phyloP scores from a whole-genome alignment of 2,113 vertebrate species.

The Myanophis thanlyinensis region DNA sequence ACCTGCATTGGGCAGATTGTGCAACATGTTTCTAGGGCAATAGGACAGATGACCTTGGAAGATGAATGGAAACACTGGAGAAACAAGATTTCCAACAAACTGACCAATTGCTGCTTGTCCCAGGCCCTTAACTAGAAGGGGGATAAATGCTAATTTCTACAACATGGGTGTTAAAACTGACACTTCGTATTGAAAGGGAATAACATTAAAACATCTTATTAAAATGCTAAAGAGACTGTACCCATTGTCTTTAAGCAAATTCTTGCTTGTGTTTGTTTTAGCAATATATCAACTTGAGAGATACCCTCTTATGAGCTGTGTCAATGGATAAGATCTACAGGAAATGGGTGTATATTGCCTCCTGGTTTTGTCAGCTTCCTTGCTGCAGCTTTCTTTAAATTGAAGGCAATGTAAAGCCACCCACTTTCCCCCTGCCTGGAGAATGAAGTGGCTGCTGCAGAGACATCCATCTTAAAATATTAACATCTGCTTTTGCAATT shows the following conservation, averaged over 20 bases:
- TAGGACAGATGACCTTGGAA: not conserved
- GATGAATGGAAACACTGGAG: not conserved
- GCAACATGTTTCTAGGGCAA: not conserved
- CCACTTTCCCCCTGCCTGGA: constrained; percentile 57
- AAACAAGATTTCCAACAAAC: not conserved
- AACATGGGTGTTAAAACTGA: not conserved
- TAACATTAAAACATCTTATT: not conserved
- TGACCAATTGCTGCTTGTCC: not conserved
- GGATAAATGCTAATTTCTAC: not conserved
- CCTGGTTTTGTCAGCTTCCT: constrained; percentile 63
- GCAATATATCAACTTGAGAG: not conserved
- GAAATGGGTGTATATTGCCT: constrained; percentile 37
- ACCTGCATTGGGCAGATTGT: not conserved
- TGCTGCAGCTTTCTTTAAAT: constrained; percentile 33
- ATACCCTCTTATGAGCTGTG: constrained; percentile 44
- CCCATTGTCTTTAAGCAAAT: not conserved
- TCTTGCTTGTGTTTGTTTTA: not conserved
- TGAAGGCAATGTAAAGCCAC: constrained; percentile 56
- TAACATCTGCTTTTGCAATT: constrained; percentile 76
- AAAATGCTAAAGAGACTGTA: not conserved
- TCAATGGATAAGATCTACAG: not conserved
- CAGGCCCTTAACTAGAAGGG: not conserved
- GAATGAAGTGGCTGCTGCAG: constrained; percentile 70
- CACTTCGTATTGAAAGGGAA: not conserved
- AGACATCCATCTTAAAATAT: constrained; percentile 73